These are phyloP conservation scores for Henicopernis longicauda DNA, from an alignment of 2,113 vertebrate species.

Conservation along the genomic window DNA sequence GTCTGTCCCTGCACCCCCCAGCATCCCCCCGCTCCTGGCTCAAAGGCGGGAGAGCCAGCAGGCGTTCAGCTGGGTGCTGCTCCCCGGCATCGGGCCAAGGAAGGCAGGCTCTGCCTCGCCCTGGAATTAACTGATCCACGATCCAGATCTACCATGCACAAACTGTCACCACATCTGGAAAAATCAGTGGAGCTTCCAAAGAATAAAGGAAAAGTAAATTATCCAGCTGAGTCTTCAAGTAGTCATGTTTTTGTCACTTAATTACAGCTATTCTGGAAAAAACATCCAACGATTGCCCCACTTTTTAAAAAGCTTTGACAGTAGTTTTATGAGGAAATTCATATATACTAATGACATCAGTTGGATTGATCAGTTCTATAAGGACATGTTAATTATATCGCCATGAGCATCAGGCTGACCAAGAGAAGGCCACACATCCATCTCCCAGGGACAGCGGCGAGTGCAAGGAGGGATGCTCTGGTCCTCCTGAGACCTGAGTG, in stretches of 20 bases:
- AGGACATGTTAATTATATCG: neutral
- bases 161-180: neutral
- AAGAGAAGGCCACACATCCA: neutral
- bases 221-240: neutral
- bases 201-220: neutral
- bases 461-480: neutral
- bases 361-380: neutral
- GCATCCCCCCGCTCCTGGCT: neutral
- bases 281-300: neutral
- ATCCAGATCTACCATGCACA: neutral
- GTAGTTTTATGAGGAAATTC: neutral
- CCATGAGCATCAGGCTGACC: neutral
- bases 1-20: neutral
- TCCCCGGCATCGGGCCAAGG: neutral
- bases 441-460: neutral
- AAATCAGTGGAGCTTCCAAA: neutral
- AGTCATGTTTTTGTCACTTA: neutral
- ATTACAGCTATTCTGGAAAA: neutral
- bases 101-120: neutral
- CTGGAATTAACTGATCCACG: fast-evolving
- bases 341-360: neutral
- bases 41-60: neutral
- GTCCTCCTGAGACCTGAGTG: neutral
- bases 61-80: neutral
- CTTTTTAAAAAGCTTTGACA: neutral